Conservation (phyloP, 2,797 vertebrate genomes). For the Mus minutoides region DNA sequence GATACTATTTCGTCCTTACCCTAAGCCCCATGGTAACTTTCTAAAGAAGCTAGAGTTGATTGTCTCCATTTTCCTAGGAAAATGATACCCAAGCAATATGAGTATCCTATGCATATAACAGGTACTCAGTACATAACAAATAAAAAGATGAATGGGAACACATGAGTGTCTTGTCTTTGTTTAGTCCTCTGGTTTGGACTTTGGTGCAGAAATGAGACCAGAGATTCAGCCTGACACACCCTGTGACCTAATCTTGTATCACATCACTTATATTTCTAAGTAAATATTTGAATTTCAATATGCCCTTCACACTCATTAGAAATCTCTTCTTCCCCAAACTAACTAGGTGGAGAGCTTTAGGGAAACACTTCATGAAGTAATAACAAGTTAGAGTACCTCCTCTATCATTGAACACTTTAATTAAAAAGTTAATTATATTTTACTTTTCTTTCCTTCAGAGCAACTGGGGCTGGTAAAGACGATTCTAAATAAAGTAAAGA, state of each 20-base stretch:
- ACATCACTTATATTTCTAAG: conserved; percentile 13
- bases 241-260: neutral
- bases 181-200: neutral
- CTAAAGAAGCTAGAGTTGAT: neutral
- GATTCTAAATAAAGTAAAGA: conserved; percentile 20
- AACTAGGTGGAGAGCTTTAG: conserved; percentile 29
- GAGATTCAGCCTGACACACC: neutral
- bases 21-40: neutral
- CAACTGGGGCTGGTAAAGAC: neutral
- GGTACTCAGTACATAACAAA: neutral
- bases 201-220: neutral
- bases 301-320: conserved; percentile 9
- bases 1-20: neutral
- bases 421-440: conserved; percentile 69
- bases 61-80: neutral
- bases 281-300: conserved; percentile 52
- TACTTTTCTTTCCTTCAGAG: conserved; percentile 24
- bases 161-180: neutral
- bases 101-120: neutral
- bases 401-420: conserved; percentile 55
- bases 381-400: conserved; percentile 50
- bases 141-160: neutral
- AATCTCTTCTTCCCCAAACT: neutral
- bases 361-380: conserved; percentile 29
- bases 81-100: too few relatives aligned